phyloP scores from a whole-genome alignment of 2,888 invertebrate species.

The Dasypogon diadema region DNA sequence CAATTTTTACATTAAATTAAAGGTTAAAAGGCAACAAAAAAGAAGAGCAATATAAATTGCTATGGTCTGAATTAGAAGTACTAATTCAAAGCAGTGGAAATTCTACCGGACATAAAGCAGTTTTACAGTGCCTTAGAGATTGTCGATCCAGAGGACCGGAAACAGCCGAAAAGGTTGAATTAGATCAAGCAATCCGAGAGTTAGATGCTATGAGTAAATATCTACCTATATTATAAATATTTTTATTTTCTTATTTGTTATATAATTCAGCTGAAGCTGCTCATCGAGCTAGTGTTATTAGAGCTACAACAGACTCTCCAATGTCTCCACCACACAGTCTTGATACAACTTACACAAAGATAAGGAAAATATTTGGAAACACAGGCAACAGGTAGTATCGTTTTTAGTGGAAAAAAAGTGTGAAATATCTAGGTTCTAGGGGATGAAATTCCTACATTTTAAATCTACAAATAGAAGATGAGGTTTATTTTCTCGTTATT shows the following conservation, averaged over 20 bases:
- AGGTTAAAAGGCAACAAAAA: constrained; percentile 71
- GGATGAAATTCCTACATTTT: too few species aligned
- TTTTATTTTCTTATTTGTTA: too few species aligned
- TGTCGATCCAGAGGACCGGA: constrained; percentile 72
- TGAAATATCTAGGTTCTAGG: too few species aligned
- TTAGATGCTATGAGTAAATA: constrained; percentile 70
- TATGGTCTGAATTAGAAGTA: constrained; percentile 91
- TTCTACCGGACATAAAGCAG: constrained; percentile 81
- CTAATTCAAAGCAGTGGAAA: constrained; percentile 83
- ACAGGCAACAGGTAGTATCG: constrained; percentile 62
- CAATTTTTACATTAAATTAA: too few species aligned
- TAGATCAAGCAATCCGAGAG: constrained; percentile 73
- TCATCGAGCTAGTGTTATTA: constrained; percentile 70
- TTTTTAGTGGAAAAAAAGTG: too few species aligned
- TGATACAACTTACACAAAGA: constrained; percentile 60
- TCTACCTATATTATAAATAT: too few species aligned
- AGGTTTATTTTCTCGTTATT: background rate
- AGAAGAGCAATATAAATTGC: constrained; percentile 91
- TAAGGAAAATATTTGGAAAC: constrained; percentile 60
- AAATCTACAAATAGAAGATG: too few species aligned
- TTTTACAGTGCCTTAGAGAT: constrained; percentile 85
- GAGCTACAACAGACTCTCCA: constrained; percentile 88
- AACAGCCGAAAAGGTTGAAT: constrained; percentile 72
- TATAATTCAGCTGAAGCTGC: constrained; percentile 39
- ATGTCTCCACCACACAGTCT: constrained; percentile 81